These are phyloP conservation scores for Odontocerum albicorne DNA, from an alignment of 2,888 invertebrate species.

Conservation along the genomic window DNA sequence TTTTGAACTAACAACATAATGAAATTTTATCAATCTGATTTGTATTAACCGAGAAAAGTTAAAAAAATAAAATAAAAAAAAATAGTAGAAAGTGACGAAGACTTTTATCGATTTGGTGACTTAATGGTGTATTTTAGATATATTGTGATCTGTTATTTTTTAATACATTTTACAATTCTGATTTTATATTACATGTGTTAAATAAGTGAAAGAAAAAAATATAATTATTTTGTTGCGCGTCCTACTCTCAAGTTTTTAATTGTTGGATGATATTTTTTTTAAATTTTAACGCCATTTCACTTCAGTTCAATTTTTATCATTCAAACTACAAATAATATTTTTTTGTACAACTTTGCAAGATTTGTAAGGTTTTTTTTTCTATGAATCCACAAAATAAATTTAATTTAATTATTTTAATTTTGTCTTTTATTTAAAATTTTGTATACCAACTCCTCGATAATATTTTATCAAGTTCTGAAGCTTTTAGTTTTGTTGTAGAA, in stretches of 20 bases:
- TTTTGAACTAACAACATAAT: too few relatives aligned
- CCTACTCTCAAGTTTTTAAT: constrained; percentile 32
- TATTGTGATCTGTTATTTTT: constrained; percentile 18
- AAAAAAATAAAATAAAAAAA: too few relatives aligned
- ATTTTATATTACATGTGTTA: constrained; percentile 26
- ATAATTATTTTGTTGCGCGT: constrained; percentile 20
- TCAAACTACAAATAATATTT: constrained; percentile 31
- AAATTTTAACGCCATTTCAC: constrained; percentile 22
- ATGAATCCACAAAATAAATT: constrained; percentile 22
- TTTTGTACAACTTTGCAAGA: constrained; percentile 27
- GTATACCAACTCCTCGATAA: too few relatives aligned
- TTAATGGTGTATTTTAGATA: constrained; percentile 18
- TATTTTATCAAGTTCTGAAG: too few relatives aligned
- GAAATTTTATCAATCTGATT: too few relatives aligned
- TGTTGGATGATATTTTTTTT: constrained; percentile 32
- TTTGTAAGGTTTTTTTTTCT: constrained; percentile 12
- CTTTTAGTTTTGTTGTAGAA: too few relatives aligned
- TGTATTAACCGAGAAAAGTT: too few relatives aligned
- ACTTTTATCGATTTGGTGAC: background rate
- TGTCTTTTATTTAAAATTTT: background rate
- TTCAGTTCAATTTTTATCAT: constrained; percentile 28
- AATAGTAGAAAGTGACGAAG: too few relatives aligned
- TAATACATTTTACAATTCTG: constrained; percentile 21
- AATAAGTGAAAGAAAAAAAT: constrained; percentile 21
- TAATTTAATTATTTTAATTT: constrained; percentile 15